Conservation (phyloP, 1,140 invertebrate genomes). For the Gryllus bimaculatus region DNA sequence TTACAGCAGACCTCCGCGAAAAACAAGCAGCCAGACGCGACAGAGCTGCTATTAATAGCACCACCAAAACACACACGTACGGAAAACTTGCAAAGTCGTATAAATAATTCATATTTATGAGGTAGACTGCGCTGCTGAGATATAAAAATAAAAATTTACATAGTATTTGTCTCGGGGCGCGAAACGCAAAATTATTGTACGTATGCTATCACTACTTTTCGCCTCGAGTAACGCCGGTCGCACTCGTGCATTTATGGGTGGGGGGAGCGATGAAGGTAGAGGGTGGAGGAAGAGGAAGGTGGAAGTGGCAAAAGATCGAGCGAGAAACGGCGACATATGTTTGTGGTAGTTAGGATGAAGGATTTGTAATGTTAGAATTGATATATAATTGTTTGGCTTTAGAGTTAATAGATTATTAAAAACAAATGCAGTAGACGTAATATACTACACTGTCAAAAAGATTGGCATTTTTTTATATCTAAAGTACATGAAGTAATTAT, state of each 20-base stretch:
- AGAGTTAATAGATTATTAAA: too few species aligned
- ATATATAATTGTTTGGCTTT: too few species aligned
- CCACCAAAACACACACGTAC: background rate
- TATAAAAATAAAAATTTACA: constrained; percentile 6
- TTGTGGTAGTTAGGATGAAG: too few species aligned
- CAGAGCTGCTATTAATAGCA: background rate
- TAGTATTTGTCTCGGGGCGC: background rate
- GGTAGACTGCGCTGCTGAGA: background rate
- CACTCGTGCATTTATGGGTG: background rate
- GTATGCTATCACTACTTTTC: background rate
- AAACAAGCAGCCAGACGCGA: background rate
- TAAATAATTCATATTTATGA: constrained; percentile 6
- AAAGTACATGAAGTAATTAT: too few species aligned
- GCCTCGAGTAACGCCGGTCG: too few species aligned
- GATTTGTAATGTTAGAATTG: too few species aligned
- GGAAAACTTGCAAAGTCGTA: background rate
- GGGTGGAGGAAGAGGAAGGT: too few species aligned
- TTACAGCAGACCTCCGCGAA: background rate
- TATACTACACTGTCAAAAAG: too few species aligned
- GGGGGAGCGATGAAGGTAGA: background rate
- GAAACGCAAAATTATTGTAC: background rate
- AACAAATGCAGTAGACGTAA: too few species aligned
- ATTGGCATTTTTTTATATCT: too few species aligned
- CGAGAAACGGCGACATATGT: background rate
- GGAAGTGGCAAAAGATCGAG: background rate